Conservation (phyloP, 2,888 invertebrate genomes). For the Apamea epomidion region DNA sequence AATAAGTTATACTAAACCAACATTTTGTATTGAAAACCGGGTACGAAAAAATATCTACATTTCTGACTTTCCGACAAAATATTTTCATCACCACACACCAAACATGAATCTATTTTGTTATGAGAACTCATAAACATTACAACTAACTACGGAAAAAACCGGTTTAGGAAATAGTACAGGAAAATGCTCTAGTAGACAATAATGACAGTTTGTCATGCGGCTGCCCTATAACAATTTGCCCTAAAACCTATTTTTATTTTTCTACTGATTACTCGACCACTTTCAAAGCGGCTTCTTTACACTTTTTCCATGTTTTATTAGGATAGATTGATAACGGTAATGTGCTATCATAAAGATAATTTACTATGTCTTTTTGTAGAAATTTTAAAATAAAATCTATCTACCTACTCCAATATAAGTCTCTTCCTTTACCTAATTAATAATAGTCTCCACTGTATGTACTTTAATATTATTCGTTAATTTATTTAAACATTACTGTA, state of each 20-base stretch:
- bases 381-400: too few species aligned
- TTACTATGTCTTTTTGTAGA: background rate
- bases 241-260: conserved; percentile 17
- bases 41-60: background rate
- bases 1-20: background rate
- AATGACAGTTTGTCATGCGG: conserved; percentile 61
- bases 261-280: conserved; percentile 24
- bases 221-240: conserved; percentile 24
- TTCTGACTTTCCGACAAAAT: background rate
- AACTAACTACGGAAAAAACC: conserved; percentile 30
- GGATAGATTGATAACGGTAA: conserved; percentile 13
- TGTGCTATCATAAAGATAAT: background rate
- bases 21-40: background rate
- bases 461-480: too few species aligned
- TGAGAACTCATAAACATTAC: conserved; percentile 29
- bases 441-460: too few species aligned
- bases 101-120: conserved; percentile 22
- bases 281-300: conserved; percentile 1
- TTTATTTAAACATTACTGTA: too few species aligned
- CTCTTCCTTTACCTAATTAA: too few species aligned
- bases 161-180: conserved; percentile 25
- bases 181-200: conserved; percentile 34
- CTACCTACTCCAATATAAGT: too few species aligned
- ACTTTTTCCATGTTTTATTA: conserved; percentile 4
- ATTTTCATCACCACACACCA: background rate